Evolutionary conservation across 92 coral and sea anemone species (phyloP), one percentile per base, ranked within the genome.

Genomic region (Micromussa lordhowensis): DNA sequence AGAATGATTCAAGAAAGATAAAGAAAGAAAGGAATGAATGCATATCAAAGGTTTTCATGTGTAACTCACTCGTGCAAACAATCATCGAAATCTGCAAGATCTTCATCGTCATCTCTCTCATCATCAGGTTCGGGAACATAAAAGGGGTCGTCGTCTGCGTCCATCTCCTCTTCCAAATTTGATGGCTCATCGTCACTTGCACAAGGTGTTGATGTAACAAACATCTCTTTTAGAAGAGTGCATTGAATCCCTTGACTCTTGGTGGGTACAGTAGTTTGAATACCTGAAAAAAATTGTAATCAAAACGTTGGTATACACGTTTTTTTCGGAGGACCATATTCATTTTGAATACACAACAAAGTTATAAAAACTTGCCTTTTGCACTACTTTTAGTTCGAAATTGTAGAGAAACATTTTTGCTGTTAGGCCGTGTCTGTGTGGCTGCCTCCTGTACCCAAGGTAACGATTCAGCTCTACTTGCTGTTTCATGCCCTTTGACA

Each of bases 121-220:
- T 58, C 88, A 75, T 71, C 30, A 75, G 75, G 82, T 3, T 53
- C 57, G 17, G 57, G 57, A 53, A 63, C 69, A 63, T 63, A 63
- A 1, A 18, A 63, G 69, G 69, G 69, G 69, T 63, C 69, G 24
- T 63, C 69, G 6, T 63, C 69, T 18, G 69, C 69, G 17, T 63
- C 69, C 29, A 63, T 63, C 29, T 63, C 69, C 69, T 63, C 69
- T 63, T 63, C 29, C 21, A 24, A 19, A 18, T 13, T 26, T 63
- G 69, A 63, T n/a, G n/a, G n/a, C n/a, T n/a, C n/a, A n/a, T n/a
- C n/a, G n/a, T n/a, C n/a, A n/a, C n/a, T n/a, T n/a, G n/a, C n/a
- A n/a, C n/a, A n/a, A n/a, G n/a, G n/a, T n/a, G n/a, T n/a, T n/a
- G n/a, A n/a, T n/a, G n/a, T n/a, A n/a, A n/a, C n/a, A n/a, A n/a